Evolutionary conservation across 2,113 vertebrate genomes (phyloP), one percentile per base, ranked within the genome.

Genomic region (Parus major): DNA sequence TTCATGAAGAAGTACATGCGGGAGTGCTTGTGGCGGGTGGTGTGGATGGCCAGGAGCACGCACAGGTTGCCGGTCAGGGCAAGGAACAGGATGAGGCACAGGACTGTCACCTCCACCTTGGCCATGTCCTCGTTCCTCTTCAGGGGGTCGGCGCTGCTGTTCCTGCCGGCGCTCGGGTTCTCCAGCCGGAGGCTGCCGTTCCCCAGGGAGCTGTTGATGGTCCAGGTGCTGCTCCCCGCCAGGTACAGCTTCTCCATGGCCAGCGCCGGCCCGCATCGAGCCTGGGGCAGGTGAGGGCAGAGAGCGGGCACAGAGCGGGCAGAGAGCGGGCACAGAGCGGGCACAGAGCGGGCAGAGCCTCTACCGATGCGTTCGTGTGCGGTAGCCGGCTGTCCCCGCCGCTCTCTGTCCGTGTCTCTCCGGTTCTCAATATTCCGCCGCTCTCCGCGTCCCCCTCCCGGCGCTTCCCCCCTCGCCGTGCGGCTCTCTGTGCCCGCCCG

Each of bases 1-100:
- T 99, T 99, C 99, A 99, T 99, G 97, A 99, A 99, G 97, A 98
- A 99, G 88, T 99, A 99, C 98, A 99, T 99, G 96, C 99, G 98
- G 52, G 99, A 99, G 71, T 98, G 98, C 81, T 98, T 98, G 97
- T 98, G 98, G 82, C 99, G 99, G 95, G 98, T 98, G 78, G 98
- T 98, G 97, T 98, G 98, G 96, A 99, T 98, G 29, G 99, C 99
- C 94, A 99, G 94, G 60, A 99, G 98, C 82, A 99, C 99, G 52
- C 99, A 99, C 82, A 98, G 94, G 97, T 99, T 99, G 53, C 99
- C 99, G 2, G 96, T 98, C 66, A 99, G 97, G 10, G 99, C 99
- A 7, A 99, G 98, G 91, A 99, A 97, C 14, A 99, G 97, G 80
- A 99, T 99, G 93, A 99, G 96, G 79, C 98, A 97, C 59, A 99